Conservation (phyloP, 2,888 invertebrate genomes). For the Acronicta aceris region DNA sequence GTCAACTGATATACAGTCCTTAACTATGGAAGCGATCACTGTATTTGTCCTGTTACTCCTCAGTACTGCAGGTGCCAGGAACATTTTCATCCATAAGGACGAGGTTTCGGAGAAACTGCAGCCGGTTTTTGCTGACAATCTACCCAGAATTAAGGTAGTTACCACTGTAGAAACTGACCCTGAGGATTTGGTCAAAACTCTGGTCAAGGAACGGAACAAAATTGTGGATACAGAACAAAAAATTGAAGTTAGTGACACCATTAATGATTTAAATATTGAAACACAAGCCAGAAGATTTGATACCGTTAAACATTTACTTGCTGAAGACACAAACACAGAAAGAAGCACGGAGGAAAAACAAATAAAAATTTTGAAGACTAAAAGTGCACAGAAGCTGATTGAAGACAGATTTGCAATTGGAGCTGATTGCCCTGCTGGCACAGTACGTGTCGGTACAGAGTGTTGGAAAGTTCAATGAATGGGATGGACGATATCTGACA, state of each 20-base stretch:
- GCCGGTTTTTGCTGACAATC: background rate
- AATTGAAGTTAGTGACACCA: background rate
- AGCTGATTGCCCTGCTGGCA: background rate
- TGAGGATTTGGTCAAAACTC: background rate
- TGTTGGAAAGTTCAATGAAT: background rate
- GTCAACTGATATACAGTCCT: constrained; percentile 24
- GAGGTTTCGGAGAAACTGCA: background rate
- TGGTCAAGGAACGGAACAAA: background rate
- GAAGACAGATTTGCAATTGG: background rate
- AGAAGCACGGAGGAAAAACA: background rate
- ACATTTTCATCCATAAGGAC: constrained; percentile 3
- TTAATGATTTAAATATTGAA: background rate
- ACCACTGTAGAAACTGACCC: background rate
- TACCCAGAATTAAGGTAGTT: background rate
- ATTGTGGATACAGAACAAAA: background rate
- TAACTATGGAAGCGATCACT: constrained; percentile 30
- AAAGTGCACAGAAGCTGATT: background rate
- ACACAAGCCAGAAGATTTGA: background rate
- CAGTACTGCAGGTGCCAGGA: constrained; percentile 21
- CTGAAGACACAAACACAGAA: no score
- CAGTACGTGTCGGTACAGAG: rapidly evolving
- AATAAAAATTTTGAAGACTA: background rate
- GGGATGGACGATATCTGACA: no score
- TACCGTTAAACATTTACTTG: no score
- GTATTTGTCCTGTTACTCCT: constrained; percentile 27